Evolutionary conservation across 2,113 vertebrate species (phyloP).

Genomic region (Poecile atricapillus): DNA sequence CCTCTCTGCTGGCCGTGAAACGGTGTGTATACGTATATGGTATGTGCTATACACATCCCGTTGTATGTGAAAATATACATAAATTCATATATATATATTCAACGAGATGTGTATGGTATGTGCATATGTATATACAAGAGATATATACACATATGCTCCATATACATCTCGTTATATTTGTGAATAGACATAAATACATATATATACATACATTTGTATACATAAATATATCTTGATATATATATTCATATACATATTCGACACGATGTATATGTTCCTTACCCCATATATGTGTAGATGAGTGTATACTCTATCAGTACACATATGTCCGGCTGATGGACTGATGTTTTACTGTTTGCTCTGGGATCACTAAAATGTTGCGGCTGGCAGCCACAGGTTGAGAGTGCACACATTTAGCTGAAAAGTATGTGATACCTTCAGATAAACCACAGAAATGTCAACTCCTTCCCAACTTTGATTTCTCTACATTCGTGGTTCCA

Average conservation of each 20-base stretch:
- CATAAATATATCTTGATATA: neutral
- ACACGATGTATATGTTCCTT: rapidly evolving
- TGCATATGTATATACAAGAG: neutral
- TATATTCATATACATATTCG: no score
- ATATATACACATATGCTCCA: neutral
- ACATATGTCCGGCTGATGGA: rapidly evolving
- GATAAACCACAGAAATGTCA: neutral
- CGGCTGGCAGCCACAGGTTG: no score
- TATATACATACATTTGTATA: no score
- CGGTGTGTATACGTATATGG: rapidly evolving
- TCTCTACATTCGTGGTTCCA: neutral
- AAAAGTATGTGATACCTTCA: neutral
- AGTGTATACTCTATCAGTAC: neutral
- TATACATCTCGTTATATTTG: neutral
- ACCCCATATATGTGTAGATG: rapidly evolving
- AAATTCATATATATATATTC: neutral
- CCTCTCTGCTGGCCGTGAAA: neutral
- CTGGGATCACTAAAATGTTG: neutral
- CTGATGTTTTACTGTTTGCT: neutral
- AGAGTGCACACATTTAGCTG: neutral
- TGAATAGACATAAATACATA: neutral
- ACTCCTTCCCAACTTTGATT: neutral
- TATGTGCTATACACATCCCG: neutral
- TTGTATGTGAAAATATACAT: neutral
- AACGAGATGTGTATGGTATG: neutral